Conservation (phyloP, 2,113 vertebrate genomes). For the Mastomys natalensis region DNA sequence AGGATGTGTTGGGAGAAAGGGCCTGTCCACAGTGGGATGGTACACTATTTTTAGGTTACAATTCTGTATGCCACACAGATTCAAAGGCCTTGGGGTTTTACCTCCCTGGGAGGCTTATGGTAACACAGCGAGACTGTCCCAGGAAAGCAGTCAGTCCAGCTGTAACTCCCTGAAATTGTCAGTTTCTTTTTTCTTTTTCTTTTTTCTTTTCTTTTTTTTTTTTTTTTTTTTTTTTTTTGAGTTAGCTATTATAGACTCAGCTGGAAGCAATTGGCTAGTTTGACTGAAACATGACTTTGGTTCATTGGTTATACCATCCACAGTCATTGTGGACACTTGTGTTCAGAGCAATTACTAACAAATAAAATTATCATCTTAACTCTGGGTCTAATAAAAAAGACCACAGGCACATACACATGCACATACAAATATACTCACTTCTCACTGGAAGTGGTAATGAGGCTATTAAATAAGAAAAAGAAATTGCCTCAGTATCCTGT, state of each 20-base stretch:
- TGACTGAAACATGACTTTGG: slow-evolving; percentile 32
- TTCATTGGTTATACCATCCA: slow-evolving; percentile 58
- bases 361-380: slow-evolving; percentile 40
- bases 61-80: slow-evolving; percentile 18
- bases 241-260: slow-evolving; percentile 49
- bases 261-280: slow-evolving; percentile 44
- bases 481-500: not conserved
- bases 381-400: not conserved
- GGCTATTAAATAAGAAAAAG: not conserved
- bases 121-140: slow-evolving; percentile 33
- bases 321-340: not conserved
- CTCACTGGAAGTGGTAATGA: not conserved
- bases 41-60: slow-evolving; percentile 49
- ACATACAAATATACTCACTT: not conserved
- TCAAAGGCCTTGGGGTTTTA: slow-evolving; percentile 26
- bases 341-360: not conserved
- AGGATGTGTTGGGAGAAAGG: slow-evolving; percentile 58
- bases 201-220: no score
- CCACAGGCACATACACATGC: not conserved
- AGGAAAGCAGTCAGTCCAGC: slow-evolving; percentile 57
- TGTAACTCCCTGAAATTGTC: slow-evolving; percentile 68
- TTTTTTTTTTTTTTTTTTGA: slow-evolving; percentile 31
- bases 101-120: not conserved
- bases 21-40: not conserved
- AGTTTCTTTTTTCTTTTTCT: not conserved